Percentiles rank a stretch among this genome's conserved stretches.
Conservation (phyloP, 1,140 invertebrate species). For the Drosophila murphyi region DNA sequence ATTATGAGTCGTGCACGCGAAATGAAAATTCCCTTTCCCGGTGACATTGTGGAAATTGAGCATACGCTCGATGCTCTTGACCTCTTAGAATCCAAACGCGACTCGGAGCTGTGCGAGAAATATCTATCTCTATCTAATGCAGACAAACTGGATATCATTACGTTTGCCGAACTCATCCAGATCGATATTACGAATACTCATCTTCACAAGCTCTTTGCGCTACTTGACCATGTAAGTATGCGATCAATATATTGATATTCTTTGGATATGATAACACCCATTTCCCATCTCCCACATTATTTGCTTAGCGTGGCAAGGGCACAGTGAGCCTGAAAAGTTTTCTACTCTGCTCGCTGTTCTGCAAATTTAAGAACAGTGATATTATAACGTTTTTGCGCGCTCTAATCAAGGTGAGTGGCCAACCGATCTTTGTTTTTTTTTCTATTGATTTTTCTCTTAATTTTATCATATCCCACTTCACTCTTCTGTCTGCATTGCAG, state of each 20-base stretch:
- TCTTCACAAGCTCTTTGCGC: slow-evolving; percentile 71
- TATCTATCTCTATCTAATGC: slow-evolving; percentile 57
- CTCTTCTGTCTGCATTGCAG: slow-evolving; percentile 27
- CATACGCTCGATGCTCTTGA: slow-evolving; percentile 89
- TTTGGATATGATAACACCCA: background rate
- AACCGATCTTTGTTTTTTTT: background rate
- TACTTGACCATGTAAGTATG: slow-evolving; percentile 72
- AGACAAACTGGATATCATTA: slow-evolving; percentile 71
- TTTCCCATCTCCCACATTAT: background rate
- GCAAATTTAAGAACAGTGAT: slow-evolving; percentile 70
- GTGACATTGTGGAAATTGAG: slow-evolving; percentile 90
- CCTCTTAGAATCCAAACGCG: slow-evolving; percentile 57
- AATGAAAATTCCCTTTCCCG: slow-evolving; percentile 90
- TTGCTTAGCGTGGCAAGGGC: slow-evolving; percentile 54
- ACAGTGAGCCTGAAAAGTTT: slow-evolving; percentile 76
- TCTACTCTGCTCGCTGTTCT: slow-evolving; percentile 74
- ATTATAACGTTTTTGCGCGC: slow-evolving; percentile 70
- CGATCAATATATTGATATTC: background rate
- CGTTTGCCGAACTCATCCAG: slow-evolving; percentile 69
- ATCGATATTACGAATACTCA: slow-evolving; percentile 62
- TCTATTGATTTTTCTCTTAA: too few relatives aligned
- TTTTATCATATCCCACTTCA: background rate
- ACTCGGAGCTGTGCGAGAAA: slow-evolving; percentile 57
- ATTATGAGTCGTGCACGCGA: slow-evolving; percentile 93
- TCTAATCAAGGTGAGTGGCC: slow-evolving; percentile 61